Evolutionary conservation across 1,140 invertebrate genomes (phyloP), one percentile per base, ranked within the genome.

Genomic region (Pentalonia nigronervosa): DNA sequence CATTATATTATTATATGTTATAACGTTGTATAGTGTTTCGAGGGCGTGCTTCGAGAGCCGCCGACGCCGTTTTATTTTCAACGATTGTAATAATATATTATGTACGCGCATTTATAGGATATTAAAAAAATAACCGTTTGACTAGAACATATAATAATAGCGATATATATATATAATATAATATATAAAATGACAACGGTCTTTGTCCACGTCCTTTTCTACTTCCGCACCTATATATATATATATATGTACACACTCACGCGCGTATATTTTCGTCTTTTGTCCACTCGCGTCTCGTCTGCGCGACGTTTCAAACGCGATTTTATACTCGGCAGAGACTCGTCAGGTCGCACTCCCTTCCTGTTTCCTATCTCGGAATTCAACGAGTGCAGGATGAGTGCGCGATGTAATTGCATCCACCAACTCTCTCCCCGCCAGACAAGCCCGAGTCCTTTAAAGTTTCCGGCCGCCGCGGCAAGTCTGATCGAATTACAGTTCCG

Each of bases 91-190:
- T 47, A 60, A 30, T 67, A 67, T 67, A n/a, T 53, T 53, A 53
- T 67, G 3, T 53, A 23, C 48, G 11, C 60, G 30, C 60, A n/a
- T 76, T 76, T 76, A 17, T 76, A 76, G 6, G 60, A 34, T 76
- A 76, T 76, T 76, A 76, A 76, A 76, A 67, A 76, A 76, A 76
- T 76, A 76, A 76, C 60, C 60, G 60, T 76, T n/a, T 14, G 60
- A 76, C 60, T 76, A 41, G 41, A 41, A 41, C 41, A 14, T n/a
- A 9, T n/a, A 50, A 50, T 50, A 50, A 3, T 50, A 17, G 14
- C 30, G 14, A 67, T 67, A 60, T 56, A 25, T 23, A 23, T 25
- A 60, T 60, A 60, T 9, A 60, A 60, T 60, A 60, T 9, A 60
- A 60, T 11, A n/a, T 2, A 4, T 20, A 2, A 17, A 17, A n/a